Base-by-base conservation (phyloP, 2,797 vertebrate species). In the Falco cherrug region DNA sequence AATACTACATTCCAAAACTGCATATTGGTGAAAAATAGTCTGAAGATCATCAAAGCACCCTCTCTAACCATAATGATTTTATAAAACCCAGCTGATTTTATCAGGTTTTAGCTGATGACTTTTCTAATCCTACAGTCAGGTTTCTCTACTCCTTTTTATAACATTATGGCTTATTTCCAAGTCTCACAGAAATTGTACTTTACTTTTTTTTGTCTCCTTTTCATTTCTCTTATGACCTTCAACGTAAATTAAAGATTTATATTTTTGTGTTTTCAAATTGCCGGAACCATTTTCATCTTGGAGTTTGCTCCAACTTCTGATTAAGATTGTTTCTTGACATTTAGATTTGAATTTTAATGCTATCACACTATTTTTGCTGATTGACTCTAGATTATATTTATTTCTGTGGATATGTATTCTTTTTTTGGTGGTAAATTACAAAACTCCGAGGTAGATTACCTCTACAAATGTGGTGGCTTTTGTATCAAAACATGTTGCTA, bases 301-400 rank as follows among this genome's bases (percentile, higher is more conserved):
- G 9, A 79, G 13, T 84, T 60, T 84, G 43, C 22, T 89, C 18
- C n/a, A 84, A 5, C 11, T 84, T 60, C 75, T 94, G 50, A 71
- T 71, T 87, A 67, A 85, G 59, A 50, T 43, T 79, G 19, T 65
- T 87, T 90, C 65, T 95, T 89, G 41, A 86, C 45, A 92, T 93
- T 92, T 81, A 89, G 31, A 70, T 87, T 79, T 93, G 65, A 93
- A 87, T 93, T 93, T 93, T 79, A 57, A 68, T 78, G 39, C 19
- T 87, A 75, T 45, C n/a, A 17, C 4, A 33, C 5, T 39, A 51
- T 70, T 92, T 95, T 90, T 82, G 13, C 19, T 80, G 24, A 80
- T 94, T 84, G 37, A 75, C 19, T 61, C 60, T 73, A 68, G 54
- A 77, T 93, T 60, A 19, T 86, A 70, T 87, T 84, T 86, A 53